phyloP scores from a whole-genome alignment of 2,888 invertebrate genomes.

The Heteropelma amictum region DNA sequence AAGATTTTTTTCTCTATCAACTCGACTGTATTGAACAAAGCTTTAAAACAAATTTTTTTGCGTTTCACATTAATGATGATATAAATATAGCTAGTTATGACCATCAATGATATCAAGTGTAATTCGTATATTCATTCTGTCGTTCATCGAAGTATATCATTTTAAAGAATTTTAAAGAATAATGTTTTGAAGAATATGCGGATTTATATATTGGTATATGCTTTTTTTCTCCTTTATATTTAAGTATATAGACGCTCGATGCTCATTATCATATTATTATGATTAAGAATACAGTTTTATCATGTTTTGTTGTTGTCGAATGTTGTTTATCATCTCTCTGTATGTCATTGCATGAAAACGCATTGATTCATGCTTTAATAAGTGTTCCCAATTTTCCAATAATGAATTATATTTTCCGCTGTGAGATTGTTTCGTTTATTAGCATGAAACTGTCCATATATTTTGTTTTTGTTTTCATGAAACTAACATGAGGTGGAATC shows the following conservation, averaged over 20 bases:
- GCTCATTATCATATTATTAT: constrained; percentile 48
- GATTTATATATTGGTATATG: constrained; percentile 20
- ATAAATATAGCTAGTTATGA: constrained; percentile 21
- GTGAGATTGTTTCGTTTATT: constrained; percentile 12
- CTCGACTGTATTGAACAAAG: constrained; percentile 49
- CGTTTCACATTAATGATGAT: constrained; percentile 38
- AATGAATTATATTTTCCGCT: constrained; percentile 24
- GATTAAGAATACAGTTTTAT: constrained; percentile 62
- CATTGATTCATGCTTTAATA: too few relatives aligned
- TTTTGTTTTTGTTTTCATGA: too few relatives aligned
- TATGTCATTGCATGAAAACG: constrained; percentile 39
- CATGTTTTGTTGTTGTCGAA: constrained; percentile 20
- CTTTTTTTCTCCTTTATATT: constrained; percentile 20
- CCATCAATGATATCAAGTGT: constrained; percentile 35
- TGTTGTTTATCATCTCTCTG: constrained; percentile 43
- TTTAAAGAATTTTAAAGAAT: constrained; percentile 52
- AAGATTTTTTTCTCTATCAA: constrained; percentile 5
- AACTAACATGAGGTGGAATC: too few relatives aligned
- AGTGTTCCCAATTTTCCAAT: too few relatives aligned
- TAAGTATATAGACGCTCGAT: constrained; percentile 32
- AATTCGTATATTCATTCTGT: constrained; percentile 40
- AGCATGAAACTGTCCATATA: too few relatives aligned
- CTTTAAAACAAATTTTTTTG: constrained; percentile 27
- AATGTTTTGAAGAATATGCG: constrained; percentile 52
- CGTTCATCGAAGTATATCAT: constrained; percentile 41